Evolutionary conservation across 2,888 invertebrate species (phyloP).

Genomic region (Trissolcus japonicus): DNA sequence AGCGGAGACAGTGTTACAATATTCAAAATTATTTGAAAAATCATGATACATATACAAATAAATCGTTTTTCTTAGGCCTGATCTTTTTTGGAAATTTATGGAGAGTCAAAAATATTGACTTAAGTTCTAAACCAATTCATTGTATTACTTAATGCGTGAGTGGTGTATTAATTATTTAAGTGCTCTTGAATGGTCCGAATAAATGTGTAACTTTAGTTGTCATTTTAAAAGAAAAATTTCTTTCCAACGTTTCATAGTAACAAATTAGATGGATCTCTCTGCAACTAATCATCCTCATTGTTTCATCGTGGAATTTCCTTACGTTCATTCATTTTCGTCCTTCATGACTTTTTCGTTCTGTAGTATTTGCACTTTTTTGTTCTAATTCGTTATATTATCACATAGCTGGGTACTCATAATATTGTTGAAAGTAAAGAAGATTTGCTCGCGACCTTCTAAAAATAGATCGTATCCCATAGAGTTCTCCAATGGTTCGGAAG

Average conservation of each 20-base stretch:
- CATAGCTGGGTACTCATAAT: too few relatives aligned
- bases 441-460: too few relatives aligned
- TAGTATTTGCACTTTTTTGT: too few relatives aligned
- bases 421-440: too few relatives aligned
- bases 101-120: slow-evolving; percentile 37
- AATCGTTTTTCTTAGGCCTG: slow-evolving; percentile 28
- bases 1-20: neutral
- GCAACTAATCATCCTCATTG: slow-evolving; percentile 56
- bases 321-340: neutral
- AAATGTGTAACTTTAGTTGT: slow-evolving; percentile 63
- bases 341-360: neutral
- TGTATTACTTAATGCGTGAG: slow-evolving; percentile 23
- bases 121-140: slow-evolving; percentile 59
- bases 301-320: neutral
- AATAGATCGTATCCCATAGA: slow-evolving; percentile 7
- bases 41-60: slow-evolving; percentile 10
- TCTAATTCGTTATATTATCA: slow-evolving; percentile 2
- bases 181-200: slow-evolving; percentile 62
- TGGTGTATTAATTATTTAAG: slow-evolving; percentile 57
- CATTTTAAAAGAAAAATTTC: slow-evolving; percentile 52
- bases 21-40: neutral
- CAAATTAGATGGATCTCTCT: slow-evolving; percentile 24
- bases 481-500: slow-evolving; percentile 19
- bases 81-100: slow-evolving; percentile 43
- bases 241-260: slow-evolving; percentile 34